Conservation (phyloP, 2,888 invertebrate genomes). For the Tipula helvola region DNA sequence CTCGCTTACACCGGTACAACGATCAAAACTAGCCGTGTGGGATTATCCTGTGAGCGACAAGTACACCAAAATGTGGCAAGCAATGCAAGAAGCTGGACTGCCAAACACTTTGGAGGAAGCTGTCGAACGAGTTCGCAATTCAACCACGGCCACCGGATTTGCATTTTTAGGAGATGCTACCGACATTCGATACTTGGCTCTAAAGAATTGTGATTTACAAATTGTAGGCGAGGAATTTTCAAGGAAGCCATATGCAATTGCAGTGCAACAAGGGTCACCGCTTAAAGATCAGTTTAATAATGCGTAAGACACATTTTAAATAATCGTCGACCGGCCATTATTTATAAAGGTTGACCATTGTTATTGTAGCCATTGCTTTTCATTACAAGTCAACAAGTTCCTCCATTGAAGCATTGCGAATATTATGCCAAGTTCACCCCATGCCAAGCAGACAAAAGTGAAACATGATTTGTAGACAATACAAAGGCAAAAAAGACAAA, state of each 20-base stretch:
- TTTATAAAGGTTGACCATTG: neutral
- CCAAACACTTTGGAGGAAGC: conserved; percentile 72
- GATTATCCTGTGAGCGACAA: conserved; percentile 98
- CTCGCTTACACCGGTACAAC: conserved; percentile 74
- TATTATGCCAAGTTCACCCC: too few species aligned
- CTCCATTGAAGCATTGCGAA: too few species aligned
- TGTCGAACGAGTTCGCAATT: conserved; percentile 54
- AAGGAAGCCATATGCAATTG: conserved; percentile 92
- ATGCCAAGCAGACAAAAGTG: too few species aligned
- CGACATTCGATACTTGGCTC: conserved; percentile 52
- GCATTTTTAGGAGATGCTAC: conserved; percentile 93
- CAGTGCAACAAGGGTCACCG: conserved; percentile 91
- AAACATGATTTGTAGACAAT: too few species aligned
- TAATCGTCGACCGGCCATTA: neutral
- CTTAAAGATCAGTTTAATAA: conserved; percentile 90
- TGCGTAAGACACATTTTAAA: conserved; percentile 52
- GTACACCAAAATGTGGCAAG: conserved; percentile 98
- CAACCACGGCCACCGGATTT: conserved; percentile 67
- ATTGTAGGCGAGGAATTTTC: conserved; percentile 95
- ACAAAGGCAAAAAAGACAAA: too few species aligned
- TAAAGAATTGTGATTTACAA: conserved; percentile 54
- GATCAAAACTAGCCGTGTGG: conserved; percentile 94
- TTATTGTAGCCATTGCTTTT: neutral
- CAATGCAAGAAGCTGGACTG: conserved; percentile 74
- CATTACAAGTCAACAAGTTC: too few species aligned